phyloP scores from a whole-genome alignment of 2,888 invertebrate species.

The Prenolepis imparis region DNA sequence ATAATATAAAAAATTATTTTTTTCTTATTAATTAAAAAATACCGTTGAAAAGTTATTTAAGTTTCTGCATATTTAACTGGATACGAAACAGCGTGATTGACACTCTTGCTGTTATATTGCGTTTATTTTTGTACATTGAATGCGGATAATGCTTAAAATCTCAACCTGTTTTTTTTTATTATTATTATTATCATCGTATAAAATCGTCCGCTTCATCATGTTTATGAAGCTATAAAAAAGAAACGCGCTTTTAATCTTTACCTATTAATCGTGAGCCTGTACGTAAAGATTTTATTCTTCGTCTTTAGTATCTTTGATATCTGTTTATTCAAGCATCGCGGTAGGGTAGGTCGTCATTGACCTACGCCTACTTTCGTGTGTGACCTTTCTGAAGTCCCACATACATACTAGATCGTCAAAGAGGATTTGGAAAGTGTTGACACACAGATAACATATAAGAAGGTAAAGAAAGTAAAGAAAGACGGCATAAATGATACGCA shows the following conservation, averaged over 20 bases:
- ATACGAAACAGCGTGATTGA: neutral
- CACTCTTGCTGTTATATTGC: neutral
- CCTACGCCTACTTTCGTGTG: neutral
- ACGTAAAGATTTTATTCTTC: slow-evolving; percentile 31
- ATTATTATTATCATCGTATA: neutral
- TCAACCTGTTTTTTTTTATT: neutral
- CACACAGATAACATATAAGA: neutral
- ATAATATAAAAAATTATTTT: too few relatives aligned
- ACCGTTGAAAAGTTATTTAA: neutral
- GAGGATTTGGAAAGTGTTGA: slow-evolving; percentile 8
- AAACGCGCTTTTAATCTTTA: slow-evolving; percentile 20
- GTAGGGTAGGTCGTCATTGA: neutral
- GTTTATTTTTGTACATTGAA: slow-evolving; percentile 11
- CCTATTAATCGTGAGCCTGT: neutral
- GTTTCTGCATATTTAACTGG: neutral
- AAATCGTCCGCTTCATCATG: slow-evolving; percentile 1
- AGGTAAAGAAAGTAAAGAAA: neutral
- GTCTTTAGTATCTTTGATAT: slow-evolving; percentile 10
- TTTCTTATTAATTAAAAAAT: too few relatives aligned
- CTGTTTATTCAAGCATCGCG: neutral
- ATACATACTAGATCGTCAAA: slow-evolving; percentile 7
- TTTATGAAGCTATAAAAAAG: slow-evolving; percentile 23
- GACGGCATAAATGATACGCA: neutral
- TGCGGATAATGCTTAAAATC: neutral
- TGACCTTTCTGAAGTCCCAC: neutral